A percentile compares a stretch with the other conserved stretches of the same genome.
These are phyloP conservation scores for Mesopsocus fuscifrons DNA, from an alignment of 2,888 invertebrate genomes.

Conservation along the genomic window DNA sequence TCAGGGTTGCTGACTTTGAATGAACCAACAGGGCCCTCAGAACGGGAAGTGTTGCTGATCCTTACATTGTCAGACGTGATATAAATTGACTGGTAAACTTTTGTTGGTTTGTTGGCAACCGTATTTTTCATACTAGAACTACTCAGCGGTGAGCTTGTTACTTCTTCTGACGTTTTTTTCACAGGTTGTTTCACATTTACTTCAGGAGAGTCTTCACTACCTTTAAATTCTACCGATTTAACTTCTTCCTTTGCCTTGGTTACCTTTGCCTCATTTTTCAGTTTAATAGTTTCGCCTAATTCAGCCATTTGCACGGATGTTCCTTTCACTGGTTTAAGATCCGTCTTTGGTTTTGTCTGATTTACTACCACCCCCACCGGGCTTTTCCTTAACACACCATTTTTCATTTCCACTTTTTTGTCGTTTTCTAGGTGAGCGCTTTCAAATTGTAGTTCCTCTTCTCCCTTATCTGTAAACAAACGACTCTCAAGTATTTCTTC, in stretches of 20 bases:
- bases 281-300: background rate
- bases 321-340: background rate
- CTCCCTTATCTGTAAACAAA: background rate
- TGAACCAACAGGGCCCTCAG: conserved; percentile 9
- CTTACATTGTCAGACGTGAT: conserved; percentile 2
- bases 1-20: conserved; percentile 1
- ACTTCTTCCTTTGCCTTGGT: background rate
- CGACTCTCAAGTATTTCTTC: too few species aligned
- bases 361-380: too few species aligned
- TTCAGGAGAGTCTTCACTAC: background rate
- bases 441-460: background rate
- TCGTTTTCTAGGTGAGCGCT: background rate
- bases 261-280: background rate
- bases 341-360: background rate
- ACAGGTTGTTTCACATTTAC: background rate
- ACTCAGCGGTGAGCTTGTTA: background rate
- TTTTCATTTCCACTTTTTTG: background rate
- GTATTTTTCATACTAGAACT: background rate
- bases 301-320: background rate
- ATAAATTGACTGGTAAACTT: conserved; percentile 6
- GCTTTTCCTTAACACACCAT: background rate
- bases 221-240: background rate
- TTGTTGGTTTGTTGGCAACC: background rate
- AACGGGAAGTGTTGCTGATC: background rate
- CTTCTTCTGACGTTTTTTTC: background rate